Evolutionary conservation across 2,888 invertebrate species (phyloP).

Genomic region (Diarsia dahlii): DNA sequence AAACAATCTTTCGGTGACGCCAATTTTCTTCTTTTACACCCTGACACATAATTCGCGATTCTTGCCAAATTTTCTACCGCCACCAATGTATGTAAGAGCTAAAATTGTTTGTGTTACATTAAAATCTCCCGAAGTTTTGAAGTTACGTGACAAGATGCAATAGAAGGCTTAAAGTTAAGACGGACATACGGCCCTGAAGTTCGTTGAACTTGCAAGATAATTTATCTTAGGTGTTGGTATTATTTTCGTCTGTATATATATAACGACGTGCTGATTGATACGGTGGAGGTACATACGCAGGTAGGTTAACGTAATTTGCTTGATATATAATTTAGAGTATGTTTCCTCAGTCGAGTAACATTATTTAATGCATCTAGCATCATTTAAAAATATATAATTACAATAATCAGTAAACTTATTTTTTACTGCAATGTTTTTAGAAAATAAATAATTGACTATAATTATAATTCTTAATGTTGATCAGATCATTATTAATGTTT

Average conservation of each 20-base stretch:
- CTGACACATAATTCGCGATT: slow-evolving; percentile 31
- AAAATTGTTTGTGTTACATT: slow-evolving; percentile 72
- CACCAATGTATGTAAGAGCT: slow-evolving; percentile 40
- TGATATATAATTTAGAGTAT: no score
- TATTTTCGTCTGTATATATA: slow-evolving; percentile 11
- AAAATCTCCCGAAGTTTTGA: slow-evolving; percentile 75
- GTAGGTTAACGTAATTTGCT: background rate
- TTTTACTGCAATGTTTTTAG: no score
- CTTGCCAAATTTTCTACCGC: slow-evolving; percentile 59
- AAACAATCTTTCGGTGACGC: slow-evolving; percentile 19
- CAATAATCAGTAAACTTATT: no score
- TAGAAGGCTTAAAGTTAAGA: slow-evolving; percentile 62
- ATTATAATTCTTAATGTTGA: no score
- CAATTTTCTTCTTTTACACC: slow-evolving; percentile 22
- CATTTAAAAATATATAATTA: no score
- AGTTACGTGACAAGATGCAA: slow-evolving; percentile 75
- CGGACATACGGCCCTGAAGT: slow-evolving; percentile 61
- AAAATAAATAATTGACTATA: no score
- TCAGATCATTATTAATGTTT: no score
- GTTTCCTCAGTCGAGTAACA: background rate
- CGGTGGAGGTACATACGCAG: background rate
- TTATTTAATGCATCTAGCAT: no score
- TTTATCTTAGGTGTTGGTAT: background rate
- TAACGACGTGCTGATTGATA: background rate
- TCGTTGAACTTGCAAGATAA: slow-evolving; percentile 28